phyloP scores from a whole-genome alignment of 2,113 vertebrate genomes.

The Albula goreensis region DNA sequence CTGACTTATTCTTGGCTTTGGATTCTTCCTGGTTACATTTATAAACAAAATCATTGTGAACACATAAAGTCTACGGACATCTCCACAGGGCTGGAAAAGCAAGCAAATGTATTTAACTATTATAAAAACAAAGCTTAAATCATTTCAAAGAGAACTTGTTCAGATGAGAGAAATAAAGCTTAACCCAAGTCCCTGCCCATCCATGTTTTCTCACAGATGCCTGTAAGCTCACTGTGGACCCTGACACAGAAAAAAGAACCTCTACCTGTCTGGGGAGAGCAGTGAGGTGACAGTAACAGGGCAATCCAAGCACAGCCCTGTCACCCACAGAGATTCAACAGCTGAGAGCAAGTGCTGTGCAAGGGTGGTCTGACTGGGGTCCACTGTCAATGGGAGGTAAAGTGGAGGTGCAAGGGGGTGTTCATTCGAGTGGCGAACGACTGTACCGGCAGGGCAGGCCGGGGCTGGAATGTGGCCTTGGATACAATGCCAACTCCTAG shows the following conservation, averaged over 20 bases:
- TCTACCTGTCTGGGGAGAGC: slow-evolving; percentile 10
- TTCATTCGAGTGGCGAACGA: slow-evolving; percentile 55
- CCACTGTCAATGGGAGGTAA: slow-evolving; percentile 60
- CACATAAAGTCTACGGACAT: background rate
- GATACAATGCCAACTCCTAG: slow-evolving; percentile 27
- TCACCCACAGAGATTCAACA: slow-evolving; percentile 17
- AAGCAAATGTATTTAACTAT: too few relatives aligned
- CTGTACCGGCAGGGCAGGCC: slow-evolving; percentile 52
- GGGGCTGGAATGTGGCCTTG: slow-evolving; percentile 59
- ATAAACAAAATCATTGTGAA: too few relatives aligned
- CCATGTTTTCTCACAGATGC: background rate
- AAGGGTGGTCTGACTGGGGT: slow-evolving; percentile 61
- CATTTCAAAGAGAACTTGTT: too few relatives aligned
- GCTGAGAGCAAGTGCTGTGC: slow-evolving; percentile 38
- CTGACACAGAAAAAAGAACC: slow-evolving; percentile 6
- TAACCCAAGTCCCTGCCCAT: background rate
- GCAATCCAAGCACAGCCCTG: background rate
- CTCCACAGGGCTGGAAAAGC: too few relatives aligned
- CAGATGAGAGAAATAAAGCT: too few relatives aligned
- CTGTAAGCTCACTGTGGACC: slow-evolving; percentile 3
- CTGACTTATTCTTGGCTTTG: too few relatives aligned
- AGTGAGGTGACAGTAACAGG: background rate
- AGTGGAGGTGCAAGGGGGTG: slow-evolving; percentile 48
- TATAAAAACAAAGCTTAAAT: background rate
- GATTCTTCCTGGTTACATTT: too few relatives aligned